Base-by-base conservation (phyloP, 37 sponge, comb jelly and placozoan genomes). In the Crambe crambe region DNA sequence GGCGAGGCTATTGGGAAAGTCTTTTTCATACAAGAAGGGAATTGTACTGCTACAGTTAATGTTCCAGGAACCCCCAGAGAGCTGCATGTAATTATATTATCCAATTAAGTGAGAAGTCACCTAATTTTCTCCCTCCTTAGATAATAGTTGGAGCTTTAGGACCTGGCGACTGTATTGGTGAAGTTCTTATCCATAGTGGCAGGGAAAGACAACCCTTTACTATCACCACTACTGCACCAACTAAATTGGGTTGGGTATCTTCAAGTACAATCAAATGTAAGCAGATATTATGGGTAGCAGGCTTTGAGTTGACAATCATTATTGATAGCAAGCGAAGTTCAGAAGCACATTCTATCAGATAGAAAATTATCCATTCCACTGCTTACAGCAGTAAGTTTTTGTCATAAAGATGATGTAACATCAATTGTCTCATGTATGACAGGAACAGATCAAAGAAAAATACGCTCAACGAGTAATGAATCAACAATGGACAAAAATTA, bases 81-180 rank as follows among this genome's bases (percentile, higher is more conserved):
- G 5, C 56, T 37, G 3, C 76, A 83, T 39, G 84, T 83, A 12
- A 1, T 58, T 51, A 37, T 72, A 44, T 9, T 42, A 42, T 37
- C 8, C 39, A n/a, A 39, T 34, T 35, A 20, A 9, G 22, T n/a
- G 9, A 42, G 29, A 9, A 72, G 51, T 35, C 56, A 27, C 4
- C 17, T 32, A 58, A 29, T 57, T 10, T 8, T 77, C 8, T 41
- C 9, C 21, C 6, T 23, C 1, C 62, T 29, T 64, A 87, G 87
- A 80, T 87, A 1, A 37, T n/a, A 2, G 40, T 87, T 27, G 81
- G 81, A 57, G 77, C 68, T 37, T 30, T 87, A 8, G 72, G 51
- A 20, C 70, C 75, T 27, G 71, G 72, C 4, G 62, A 27, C 30
- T 87, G 87, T 40, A 67, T 87, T 4, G 81, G 81, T 6, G 87